A percentile compares a stretch with the other conserved stretches of the same genome.
These are phyloP conservation scores for Platichthys stellatus DNA, from an alignment of 2,113 vertebrate genomes.

Conservation along the genomic window DNA sequence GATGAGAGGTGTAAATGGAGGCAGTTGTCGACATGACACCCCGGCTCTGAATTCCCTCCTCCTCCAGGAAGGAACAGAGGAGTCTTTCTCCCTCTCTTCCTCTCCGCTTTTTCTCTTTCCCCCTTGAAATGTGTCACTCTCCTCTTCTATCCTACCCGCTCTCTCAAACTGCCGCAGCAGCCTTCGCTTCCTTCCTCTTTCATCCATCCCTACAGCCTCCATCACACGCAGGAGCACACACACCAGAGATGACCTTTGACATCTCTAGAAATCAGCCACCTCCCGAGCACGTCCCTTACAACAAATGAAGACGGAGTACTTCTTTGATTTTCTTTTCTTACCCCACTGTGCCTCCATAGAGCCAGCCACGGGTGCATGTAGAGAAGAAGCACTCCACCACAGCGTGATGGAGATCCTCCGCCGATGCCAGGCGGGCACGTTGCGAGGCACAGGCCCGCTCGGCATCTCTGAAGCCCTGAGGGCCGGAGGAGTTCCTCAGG, in stretches of 20 bases:
- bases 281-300: background rate
- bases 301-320: background rate
- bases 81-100: conserved; percentile 69
- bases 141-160: conserved; percentile 51
- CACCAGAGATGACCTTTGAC: conserved; percentile 57
- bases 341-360: conserved; percentile 86
- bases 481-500: conserved; percentile 82
- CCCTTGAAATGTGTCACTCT: conserved; percentile 68
- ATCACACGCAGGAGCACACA: conserved; percentile 4
- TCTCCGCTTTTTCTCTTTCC: conserved; percentile 55
- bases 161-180: conserved; percentile 25
- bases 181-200: conserved; percentile 53
- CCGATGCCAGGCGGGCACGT: conserved; percentile 86
- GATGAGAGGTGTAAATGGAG: conserved; percentile 77
- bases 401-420: conserved; percentile 86
- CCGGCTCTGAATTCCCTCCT: conserved; percentile 76
- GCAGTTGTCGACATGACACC: conserved; percentile 77
- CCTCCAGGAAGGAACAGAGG: conserved; percentile 68
- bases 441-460: conserved; percentile 82
- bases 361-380: conserved; percentile 89
- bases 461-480: conserved; percentile 81
- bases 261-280: conserved; percentile 19
- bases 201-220: conserved; percentile 26
- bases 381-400: conserved; percentile 88
- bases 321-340: conserved; percentile 75